Conservation (phyloP, 2,888 invertebrate genomes). For the Dromius quadrimaculatus region DNA sequence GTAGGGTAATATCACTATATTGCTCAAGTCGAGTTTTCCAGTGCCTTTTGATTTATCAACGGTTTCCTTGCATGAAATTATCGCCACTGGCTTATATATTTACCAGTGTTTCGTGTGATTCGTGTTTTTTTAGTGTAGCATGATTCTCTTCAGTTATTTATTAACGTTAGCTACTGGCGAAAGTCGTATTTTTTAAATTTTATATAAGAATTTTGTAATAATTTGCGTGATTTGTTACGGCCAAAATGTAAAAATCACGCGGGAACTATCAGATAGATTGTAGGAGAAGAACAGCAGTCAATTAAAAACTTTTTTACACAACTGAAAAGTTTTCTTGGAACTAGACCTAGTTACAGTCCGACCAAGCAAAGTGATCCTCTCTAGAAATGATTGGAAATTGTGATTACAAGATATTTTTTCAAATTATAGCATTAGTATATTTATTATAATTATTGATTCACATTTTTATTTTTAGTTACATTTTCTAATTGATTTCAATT, state of each 20-base stretch:
- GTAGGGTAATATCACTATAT: neutral
- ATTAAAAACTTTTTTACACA: slow-evolving; percentile 40
- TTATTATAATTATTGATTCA: no score
- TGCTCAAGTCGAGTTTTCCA: slow-evolving; percentile 24
- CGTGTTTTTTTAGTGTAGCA: slow-evolving; percentile 16
- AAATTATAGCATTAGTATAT: no score
- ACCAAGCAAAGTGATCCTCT: no score
- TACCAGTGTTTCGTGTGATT: slow-evolving; percentile 34
- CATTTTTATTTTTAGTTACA: no score
- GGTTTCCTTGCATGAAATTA: slow-evolving; percentile 27
- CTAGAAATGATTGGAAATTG: no score
- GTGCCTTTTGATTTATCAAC: slow-evolving; percentile 38
- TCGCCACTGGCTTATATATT: slow-evolving; percentile 27
- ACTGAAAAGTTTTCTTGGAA: neutral
- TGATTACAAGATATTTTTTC: no score
- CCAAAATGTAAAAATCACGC: slow-evolving; percentile 34
- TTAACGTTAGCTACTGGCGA: slow-evolving; percentile 22
- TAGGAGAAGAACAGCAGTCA: slow-evolving; percentile 38
- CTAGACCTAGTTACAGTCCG: no score
- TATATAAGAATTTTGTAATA: slow-evolving; percentile 34
- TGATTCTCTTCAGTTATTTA: slow-evolving; percentile 26
- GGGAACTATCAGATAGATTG: slow-evolving; percentile 24
- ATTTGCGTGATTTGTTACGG: slow-evolving; percentile 35
- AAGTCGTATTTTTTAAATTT: slow-evolving; percentile 31
- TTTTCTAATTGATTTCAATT: no score